A percentile compares a stretch with the other conserved stretches of the same genome.
Conservation (phyloP, 2,888 invertebrate species). For the Eupeodes luniger region DNA sequence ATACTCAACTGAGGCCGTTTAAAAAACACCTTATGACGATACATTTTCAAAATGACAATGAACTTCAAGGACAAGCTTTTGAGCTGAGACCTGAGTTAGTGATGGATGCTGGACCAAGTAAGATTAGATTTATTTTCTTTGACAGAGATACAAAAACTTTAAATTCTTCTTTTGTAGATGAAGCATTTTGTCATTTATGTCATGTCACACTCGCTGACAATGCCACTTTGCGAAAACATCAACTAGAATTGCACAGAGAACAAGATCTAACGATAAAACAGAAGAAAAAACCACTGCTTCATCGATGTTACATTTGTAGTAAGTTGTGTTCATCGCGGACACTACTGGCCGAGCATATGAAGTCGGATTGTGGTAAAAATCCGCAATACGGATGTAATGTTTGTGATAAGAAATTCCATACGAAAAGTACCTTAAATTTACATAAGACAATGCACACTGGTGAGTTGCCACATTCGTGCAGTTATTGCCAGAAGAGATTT, state of each 20-base stretch:
- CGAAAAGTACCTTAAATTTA: conserved; percentile 80
- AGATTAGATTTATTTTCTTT: background rate
- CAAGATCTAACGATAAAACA: background rate
- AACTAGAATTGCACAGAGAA: conserved; percentile 40
- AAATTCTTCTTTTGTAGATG: background rate
- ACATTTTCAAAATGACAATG: conserved; percentile 67
- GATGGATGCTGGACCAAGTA: conserved; percentile 5
- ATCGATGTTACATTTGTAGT: conserved; percentile 77
- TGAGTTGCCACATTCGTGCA: conserved; percentile 81
- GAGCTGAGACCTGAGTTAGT: conserved; percentile 74
- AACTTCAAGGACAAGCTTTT: conserved; percentile 72
- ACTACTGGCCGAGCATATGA: conserved; percentile 77
- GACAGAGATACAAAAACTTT: too few relatives aligned
- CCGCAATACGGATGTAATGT: conserved; percentile 78
- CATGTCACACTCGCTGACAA: conserved; percentile 44
- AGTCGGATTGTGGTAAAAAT: conserved; percentile 77
- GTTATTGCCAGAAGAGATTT: conserved; percentile 81
- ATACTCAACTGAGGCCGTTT: conserved; percentile 77
- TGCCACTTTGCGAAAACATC: conserved; percentile 34
- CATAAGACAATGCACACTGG: conserved; percentile 82
- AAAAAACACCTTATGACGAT: conserved; percentile 76
- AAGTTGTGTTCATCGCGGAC: conserved; percentile 77
- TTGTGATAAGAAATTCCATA: conserved; percentile 80
- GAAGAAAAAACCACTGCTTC: conserved; percentile 1
- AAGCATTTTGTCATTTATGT: conserved; percentile 49